Evolutionary conservation across 2,797 vertebrate genomes (phyloP), one percentile per base, ranked within the genome.

Genomic region (Triplophysa bombifrons): DNA sequence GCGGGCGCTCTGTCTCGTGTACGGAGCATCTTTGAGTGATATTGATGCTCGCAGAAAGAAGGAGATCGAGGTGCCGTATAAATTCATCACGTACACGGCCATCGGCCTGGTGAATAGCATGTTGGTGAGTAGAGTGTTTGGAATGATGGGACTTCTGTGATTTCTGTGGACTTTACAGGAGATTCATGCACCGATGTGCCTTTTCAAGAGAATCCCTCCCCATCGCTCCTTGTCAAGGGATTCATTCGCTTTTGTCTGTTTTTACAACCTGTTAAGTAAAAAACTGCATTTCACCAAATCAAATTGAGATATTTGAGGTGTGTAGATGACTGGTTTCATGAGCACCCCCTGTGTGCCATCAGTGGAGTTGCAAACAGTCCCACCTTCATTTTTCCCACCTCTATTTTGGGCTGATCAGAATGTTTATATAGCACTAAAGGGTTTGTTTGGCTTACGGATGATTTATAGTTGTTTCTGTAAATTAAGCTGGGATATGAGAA

Each of bases 61-160:
- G 80, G 95, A 97, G 84, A 97, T 99, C 0, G 97, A 99, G 85
- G 97, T 99, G 78, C 96, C 97, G 0, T 96, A 93, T 11, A 99
- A 97, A 86, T 98, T 97, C 67, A 83, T 90, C 72, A 99, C 97
- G 0, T 99, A 99, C 70, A 89, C 91, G 1, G 85, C 90, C 0
- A 91, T 99, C 0, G 97, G 97, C 85, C 82, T 98, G 72, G 92
- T 92, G 1, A 93, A 97, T 17, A 93, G 93, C 0, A 91, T 95
- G 16, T 0, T 96, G 0, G 95, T 96, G 80, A 95, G 95, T 0
- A 91, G 93, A 86, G 56, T 96, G 6, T 95, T 96, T 20, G 3
- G 86, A 50, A 66, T 93, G 12, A 34, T 99, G 69, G 94, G 95
- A 0, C 69, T 98, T 63, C 65, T 65, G 17, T 38, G 34, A 65